These are phyloP conservation scores for Agraylea sexmaculata DNA, from an alignment of 1,140 invertebrate species.

Conservation along the genomic window DNA sequence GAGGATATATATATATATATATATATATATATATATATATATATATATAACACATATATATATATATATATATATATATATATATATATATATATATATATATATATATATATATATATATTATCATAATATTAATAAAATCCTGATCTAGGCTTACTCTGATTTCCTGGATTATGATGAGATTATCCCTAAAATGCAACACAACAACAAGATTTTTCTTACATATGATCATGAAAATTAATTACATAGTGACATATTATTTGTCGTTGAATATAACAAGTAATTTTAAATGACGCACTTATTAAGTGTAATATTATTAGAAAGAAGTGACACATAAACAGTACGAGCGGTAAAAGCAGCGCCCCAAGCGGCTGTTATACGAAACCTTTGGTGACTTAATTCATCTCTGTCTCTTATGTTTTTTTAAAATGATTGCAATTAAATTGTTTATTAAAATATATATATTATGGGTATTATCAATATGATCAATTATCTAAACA, in stretches of 20 bases:
- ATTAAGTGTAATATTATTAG: background rate
- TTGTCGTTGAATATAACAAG: too few relatives aligned
- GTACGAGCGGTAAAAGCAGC: too few relatives aligned
- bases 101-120: conserved; percentile 9
- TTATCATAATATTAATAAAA: conserved; percentile 44
- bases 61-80: background rate
- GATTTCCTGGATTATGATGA: conserved; percentile 87
- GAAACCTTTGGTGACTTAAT: too few relatives aligned
- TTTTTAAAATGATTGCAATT: background rate
- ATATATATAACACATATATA: background rate
- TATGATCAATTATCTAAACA: background rate
- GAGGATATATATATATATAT: conserved; percentile 10
- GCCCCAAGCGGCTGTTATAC: too few relatives aligned
- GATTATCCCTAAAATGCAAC: conserved; percentile 70
- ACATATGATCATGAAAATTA: too few relatives aligned
- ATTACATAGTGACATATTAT: too few relatives aligned
- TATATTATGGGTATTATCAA: conserved; percentile 1
- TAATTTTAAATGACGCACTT: conserved; percentile 1
- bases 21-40: background rate
- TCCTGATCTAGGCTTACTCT: conserved; percentile 78
- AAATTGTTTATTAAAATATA: background rate
- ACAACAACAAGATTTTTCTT: too few relatives aligned
- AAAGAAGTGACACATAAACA: too few relatives aligned
- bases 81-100: conserved; percentile 3
- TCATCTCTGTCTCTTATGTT: too few relatives aligned